Percentiles rank a stretch among this genome's conserved stretches.
Evolutionary conservation across 2,888 invertebrate species (phyloP).

Genomic region (Ecliptopera silaceata): DNA sequence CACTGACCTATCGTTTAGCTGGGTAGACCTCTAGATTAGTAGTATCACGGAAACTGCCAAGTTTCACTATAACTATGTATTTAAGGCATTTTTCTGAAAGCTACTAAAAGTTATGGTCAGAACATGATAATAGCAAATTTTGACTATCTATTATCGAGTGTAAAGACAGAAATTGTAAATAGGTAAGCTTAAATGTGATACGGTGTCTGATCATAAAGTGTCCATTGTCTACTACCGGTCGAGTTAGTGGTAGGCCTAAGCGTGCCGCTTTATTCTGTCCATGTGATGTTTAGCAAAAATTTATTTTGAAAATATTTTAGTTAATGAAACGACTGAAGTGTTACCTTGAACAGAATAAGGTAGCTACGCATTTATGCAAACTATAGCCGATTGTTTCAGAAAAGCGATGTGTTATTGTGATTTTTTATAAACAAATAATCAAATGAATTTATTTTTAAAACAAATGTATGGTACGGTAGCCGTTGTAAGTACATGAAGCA

Average conservation of each 20-base stretch:
- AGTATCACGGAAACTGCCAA: conserved; percentile 10
- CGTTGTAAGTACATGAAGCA: conserved; percentile 76
- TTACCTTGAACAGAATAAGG: conserved; percentile 58
- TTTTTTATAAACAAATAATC: conserved; percentile 59
- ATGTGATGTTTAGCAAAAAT: conserved; percentile 58
- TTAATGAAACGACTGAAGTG: conserved; percentile 69
- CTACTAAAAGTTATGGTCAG: conserved; percentile 27
- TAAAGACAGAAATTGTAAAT: conserved; percentile 25
- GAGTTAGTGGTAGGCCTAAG: conserved; percentile 56
- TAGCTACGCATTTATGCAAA: conserved; percentile 58
- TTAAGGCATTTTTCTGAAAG: conserved; percentile 20
- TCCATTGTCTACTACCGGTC: conserved; percentile 33
- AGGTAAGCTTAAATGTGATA: conserved; percentile 30
- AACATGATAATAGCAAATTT: conserved; percentile 20
- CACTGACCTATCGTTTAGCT: no score
- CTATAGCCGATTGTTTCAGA: conserved; percentile 69
- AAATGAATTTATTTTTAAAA: conserved; percentile 59
- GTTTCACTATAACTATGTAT: conserved; percentile 13
- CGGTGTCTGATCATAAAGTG: conserved; percentile 19
- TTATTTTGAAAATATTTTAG: conserved; percentile 58
- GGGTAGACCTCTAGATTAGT: background rate
- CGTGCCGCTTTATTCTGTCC: conserved; percentile 57
- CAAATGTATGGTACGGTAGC: conserved; percentile 63
- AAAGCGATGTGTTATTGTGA: conserved; percentile 69
- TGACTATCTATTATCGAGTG: conserved; percentile 15